Percentiles rank a stretch among this genome's conserved stretches.
phyloP scores from a whole-genome alignment of 2,888 invertebrate genomes.

The Nymphalis polychloros region DNA sequence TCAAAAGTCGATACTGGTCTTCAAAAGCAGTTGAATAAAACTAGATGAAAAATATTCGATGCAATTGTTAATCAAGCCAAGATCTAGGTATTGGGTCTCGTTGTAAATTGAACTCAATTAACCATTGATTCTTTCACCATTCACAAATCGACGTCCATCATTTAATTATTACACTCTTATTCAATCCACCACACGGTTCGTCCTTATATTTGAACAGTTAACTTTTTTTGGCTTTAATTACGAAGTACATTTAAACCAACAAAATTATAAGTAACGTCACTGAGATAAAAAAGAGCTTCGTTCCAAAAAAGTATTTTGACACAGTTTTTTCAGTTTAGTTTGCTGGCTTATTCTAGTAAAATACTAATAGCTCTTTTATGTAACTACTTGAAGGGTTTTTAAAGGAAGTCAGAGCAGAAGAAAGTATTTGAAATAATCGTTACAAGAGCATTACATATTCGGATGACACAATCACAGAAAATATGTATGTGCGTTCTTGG shows the following conservation, averaged over 20 bases:
- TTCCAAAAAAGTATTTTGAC: no score
- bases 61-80: neutral
- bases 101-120: slow-evolving; percentile 24
- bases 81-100: neutral
- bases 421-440: neutral
- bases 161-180: slow-evolving; percentile 14
- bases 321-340: no score
- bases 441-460: neutral
- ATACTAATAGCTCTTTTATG: no score
- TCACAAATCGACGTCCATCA: neutral
- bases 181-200: neutral
- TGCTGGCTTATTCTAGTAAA: no score
- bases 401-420: no score
- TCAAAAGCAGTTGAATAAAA: no score
- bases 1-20: no score
- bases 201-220: neutral
- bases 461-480: neutral
- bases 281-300: no score
- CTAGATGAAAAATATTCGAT: no score
- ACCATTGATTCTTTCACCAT: slow-evolving; percentile 14
- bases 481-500: neutral
- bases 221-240: neutral
- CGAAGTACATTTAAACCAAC: neutral
- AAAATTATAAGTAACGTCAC: neutral
- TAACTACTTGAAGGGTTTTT: no score